Percentiles rank a stretch among this genome's conserved stretches.
Conservation (phyloP, 2,797 vertebrate species). For the Eremophila alpestris region DNA sequence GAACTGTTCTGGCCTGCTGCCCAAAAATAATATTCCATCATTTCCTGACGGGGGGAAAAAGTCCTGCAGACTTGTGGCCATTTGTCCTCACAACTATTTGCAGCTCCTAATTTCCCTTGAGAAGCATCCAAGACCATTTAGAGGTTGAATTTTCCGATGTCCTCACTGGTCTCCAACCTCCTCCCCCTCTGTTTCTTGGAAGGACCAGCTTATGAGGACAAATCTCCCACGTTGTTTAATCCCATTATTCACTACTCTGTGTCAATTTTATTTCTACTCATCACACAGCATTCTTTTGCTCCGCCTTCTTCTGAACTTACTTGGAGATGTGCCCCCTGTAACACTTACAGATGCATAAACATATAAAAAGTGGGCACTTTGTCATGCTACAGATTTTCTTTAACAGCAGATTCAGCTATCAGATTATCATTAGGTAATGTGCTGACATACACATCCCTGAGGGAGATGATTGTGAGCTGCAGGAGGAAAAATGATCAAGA, state of each 20-base stretch:
- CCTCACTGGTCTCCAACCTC: background rate
- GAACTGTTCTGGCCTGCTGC: background rate
- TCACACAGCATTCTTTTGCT: background rate
- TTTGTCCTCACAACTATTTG: conserved; percentile 58
- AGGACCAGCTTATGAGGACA: background rate
- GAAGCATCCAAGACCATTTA: conserved; percentile 39
- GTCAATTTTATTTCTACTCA: background rate
- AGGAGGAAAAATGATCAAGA: background rate
- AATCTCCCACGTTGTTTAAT: conserved; percentile 6
- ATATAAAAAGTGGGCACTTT: background rate
- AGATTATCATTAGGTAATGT: conserved; percentile 11
- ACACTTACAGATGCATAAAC: background rate
- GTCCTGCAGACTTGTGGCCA: background rate
- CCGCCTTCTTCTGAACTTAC: background rate
- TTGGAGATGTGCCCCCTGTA: background rate
- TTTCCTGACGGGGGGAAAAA: background rate
- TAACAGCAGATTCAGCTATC: background rate
- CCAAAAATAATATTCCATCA: conserved; percentile 12
- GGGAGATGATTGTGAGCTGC: background rate
- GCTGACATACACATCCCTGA: conserved; percentile 3
- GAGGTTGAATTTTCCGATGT: conserved; percentile 12
- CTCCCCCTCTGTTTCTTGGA: background rate
- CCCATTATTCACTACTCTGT: background rate
- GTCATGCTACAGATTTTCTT: background rate
- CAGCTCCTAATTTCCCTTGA: conserved; percentile 54